Base-by-base conservation (phyloP, 2,797 vertebrate species). In the Pseudomugil tenellus region DNA sequence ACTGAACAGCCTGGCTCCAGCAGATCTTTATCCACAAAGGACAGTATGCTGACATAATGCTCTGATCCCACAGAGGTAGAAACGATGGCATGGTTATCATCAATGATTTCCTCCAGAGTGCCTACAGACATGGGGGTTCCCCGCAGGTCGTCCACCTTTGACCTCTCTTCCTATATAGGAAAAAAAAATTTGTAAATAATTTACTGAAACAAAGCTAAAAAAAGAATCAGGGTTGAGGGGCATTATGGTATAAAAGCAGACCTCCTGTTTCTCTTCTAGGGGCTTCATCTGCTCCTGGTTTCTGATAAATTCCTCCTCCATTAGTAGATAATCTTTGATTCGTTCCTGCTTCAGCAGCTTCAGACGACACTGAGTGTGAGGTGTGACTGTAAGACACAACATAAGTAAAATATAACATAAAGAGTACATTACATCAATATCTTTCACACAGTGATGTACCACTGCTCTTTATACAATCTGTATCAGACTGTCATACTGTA, bases 211-310 rank as follows among this genome's bases (percentile, higher is more conserved):
- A 14, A 8, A 16, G 23, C 26, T 32, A 2, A 34, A 43, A 55
- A 0, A 2, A 0, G 9, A 39, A 35, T 5, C 6, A 12, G 34
- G 6, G 34, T 4, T 7, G 41, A 19, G n/a, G 13, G 16, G 0
- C 28, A 2, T 46, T 28, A 1, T 14, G 16, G 0, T 17, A 32
- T 1, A 4, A 43, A 0, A 2, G 0, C 84, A 60, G 11, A 98
- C 98, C 96, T 99, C 98, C 82, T 99, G 98, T 74, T 99, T 99
- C 90, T 99, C 98, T 89, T 99, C 98, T 76, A 99, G 91, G 14
- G 98, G 98, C 82, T 99, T 99, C 97, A 99, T 99, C 79, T 99
- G 98, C 83, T 99, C 98, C 91, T 99, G 98, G 84, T 99, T 99
- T 82, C 98, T 94, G 87, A 99, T 99, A 84, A 99, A 99, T 79